Evolutionary conservation across 2,888 invertebrate species (phyloP), one percentile per base, ranked within the genome.

Genomic region (Nebria brevicollis): DNA sequence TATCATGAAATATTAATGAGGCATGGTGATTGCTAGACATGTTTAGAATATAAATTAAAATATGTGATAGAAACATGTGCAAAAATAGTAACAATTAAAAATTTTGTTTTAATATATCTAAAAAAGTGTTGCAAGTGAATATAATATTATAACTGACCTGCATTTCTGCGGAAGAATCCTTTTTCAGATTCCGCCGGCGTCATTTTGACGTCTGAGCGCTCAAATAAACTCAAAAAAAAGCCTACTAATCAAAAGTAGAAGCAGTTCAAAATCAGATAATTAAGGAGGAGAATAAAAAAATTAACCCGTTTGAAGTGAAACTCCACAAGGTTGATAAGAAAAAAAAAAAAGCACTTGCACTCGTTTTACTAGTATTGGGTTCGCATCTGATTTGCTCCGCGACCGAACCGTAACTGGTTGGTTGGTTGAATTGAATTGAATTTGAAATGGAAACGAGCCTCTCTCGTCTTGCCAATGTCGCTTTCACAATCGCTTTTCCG

Each of bases 101-200:
- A 7, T 20, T 13, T 13, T 66, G 5, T 34, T 34, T 34, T 4
- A 34, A 34, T 20, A 20, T 20, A 20, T 20, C 20, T 20, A 34
- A 5, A 34, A 34, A 5, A 5, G 34, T 2, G 34, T 2, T 34
- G 5, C 2, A 34, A 34, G 2, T 34, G 34, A 34, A 34, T 34
- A 34, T 2, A 34, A 34, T 34, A n/a, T 34, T 34, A 34, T 25
- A 20, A 70, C 70, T 70, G 11, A 70, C 70, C 70, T 70, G 70
- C 25, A 25, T 26, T 70, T 70, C 70, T 15, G 70, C 26, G 34
- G 25, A 70, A 11, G 70, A 70, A 70, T 70, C 70, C 70, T 70
- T 70, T 70, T 70, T 70, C 70, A 70, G 70, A 70, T 26, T 70
- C 70, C 13, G 70, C 34, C 34, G 70, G 70, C 70, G 70, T 70